Percentiles rank a stretch among this genome's conserved stretches.
These are phyloP conservation scores for Eunapius fragilis DNA, from an alignment of 37 sponge, comb jelly and placozoan species.

Conservation along the genomic window DNA sequence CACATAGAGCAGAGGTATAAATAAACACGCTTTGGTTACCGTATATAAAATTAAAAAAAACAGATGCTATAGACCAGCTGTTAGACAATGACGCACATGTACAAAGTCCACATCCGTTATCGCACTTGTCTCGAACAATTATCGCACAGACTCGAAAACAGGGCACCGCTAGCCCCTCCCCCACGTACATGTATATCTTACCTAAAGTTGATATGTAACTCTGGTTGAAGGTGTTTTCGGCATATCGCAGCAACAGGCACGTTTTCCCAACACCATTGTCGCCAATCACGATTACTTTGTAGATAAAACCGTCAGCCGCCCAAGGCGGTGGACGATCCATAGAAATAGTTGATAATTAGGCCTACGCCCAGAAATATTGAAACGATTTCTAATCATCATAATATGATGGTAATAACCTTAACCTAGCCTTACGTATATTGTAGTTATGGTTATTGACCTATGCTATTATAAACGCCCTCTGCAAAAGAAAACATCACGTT, in stretches of 20 bases:
- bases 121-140: neutral
- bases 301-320: conserved; percentile 8
- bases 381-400: too few species aligned
- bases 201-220: conserved; percentile 83
- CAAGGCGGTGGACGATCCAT: too few species aligned
- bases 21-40: neutral
- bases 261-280: conserved; percentile 87
- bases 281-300: conserved; percentile 78
- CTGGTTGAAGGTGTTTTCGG: conserved; percentile 78
- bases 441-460: too few species aligned
- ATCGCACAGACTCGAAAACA: neutral
- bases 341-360: too few species aligned
- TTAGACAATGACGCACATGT: neutral
- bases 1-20: neutral
- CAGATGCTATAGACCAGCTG: neutral
- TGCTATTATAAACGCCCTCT: too few species aligned
- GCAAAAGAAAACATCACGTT: too few species aligned
- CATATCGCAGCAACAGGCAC: conserved; percentile 76
- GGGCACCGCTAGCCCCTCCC: neutral
- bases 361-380: too few species aligned
- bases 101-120: too few species aligned
- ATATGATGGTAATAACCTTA: too few species aligned
- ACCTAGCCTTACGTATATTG: too few species aligned
- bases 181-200: conserved; percentile 20
- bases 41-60: neutral